A percentile compares a stretch with the other conserved stretches of the same genome.
These are phyloP conservation scores for Melitaea cinxia DNA, from an alignment of 1,140 invertebrate genomes.

Conservation along the genomic window DNA sequence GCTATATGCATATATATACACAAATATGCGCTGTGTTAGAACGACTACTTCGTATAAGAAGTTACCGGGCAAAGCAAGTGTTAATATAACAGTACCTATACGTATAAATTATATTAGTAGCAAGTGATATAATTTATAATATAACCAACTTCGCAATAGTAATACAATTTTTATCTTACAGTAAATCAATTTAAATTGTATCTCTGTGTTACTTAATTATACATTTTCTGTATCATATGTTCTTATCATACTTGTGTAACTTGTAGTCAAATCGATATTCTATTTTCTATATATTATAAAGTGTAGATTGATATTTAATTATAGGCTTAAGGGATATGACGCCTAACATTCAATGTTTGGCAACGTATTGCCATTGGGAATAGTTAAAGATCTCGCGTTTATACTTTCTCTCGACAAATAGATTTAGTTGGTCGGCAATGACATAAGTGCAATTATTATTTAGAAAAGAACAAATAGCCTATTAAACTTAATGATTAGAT, in stretches of 20 bases:
- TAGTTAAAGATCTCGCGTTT: no score
- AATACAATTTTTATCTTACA: slow-evolving; percentile 11
- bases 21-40: no score
- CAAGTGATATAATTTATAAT: slow-evolving; percentile 4
- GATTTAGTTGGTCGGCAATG: no score
- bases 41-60: no score
- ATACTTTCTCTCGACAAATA: no score
- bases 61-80: no score
- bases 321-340: neutral
- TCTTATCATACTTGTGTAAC: slow-evolving; percentile 10
- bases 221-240: slow-evolving; percentile 15
- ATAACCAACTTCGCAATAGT: slow-evolving; percentile 10
- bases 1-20: no score
- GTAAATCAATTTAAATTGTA: slow-evolving; percentile 13
- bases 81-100: no score
- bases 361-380: neutral
- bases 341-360: neutral
- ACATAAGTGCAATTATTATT: no score
- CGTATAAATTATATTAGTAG: neutral
- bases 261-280: neutral
- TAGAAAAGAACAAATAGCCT: no score
- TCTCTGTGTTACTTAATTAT: slow-evolving; percentile 12
- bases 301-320: neutral
- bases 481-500: no score
- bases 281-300: neutral